Evolutionary conservation across 2,797 vertebrate genomes (phyloP).

Genomic region (Acomys russatus): DNA sequence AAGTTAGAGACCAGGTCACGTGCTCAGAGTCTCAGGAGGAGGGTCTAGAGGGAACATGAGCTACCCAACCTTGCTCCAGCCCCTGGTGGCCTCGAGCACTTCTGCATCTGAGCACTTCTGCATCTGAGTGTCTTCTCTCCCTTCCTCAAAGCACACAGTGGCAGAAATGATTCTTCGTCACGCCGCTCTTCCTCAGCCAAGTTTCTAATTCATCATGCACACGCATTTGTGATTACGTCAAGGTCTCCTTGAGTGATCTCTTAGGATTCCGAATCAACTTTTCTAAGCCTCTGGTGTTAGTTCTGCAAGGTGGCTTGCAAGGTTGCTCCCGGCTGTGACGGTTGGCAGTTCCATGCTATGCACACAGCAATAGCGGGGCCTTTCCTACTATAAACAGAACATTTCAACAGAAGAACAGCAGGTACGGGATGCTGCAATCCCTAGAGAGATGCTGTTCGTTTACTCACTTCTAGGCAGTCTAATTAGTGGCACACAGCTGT

Average conservation of each 20-base stretch:
- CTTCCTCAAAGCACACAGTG: background rate
- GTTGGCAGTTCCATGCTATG: background rate
- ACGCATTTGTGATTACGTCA: background rate
- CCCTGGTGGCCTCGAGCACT: no score
- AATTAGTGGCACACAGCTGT: background rate
- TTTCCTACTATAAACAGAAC: background rate
- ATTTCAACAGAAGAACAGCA: constrained; percentile 25
- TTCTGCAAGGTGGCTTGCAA: background rate
- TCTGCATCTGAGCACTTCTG: no score
- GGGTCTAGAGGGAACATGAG: background rate
- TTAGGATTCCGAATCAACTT: constrained; percentile 16
- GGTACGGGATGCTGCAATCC: background rate
- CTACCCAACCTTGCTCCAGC: background rate
- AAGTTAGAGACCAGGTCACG: background rate
- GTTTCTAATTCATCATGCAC: background rate
- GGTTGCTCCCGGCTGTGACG: background rate
- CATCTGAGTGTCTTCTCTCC: background rate
- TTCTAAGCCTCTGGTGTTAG: background rate
- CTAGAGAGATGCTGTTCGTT: background rate
- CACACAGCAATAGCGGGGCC: background rate
- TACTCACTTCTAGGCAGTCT: background rate
- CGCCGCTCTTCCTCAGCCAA: background rate
- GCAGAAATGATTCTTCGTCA: background rate
- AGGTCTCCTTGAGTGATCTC: background rate
- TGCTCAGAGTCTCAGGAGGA: background rate